These are phyloP conservation scores for Elmis aenea DNA, from an alignment of 2,888 invertebrate species.

Conservation along the genomic window DNA sequence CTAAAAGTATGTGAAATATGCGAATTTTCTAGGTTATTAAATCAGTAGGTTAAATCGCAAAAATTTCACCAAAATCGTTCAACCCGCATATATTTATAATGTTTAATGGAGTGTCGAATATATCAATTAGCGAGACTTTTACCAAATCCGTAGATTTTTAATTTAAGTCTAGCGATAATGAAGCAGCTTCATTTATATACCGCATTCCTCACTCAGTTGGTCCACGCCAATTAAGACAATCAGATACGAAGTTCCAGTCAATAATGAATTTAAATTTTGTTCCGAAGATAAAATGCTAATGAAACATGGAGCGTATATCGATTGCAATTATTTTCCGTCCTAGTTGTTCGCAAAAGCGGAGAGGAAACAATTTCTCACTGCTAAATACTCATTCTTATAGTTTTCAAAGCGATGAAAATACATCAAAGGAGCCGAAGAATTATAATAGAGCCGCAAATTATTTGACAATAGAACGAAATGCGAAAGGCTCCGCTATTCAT, in stretches of 20 bases:
- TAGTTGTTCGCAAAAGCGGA: slow-evolving; percentile 1
- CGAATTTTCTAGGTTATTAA: too few species aligned
- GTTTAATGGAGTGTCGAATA: too few species aligned
- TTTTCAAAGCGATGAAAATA: slow-evolving; percentile 4
- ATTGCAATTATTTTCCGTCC: slow-evolving; percentile 6
- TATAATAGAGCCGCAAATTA: too few species aligned
- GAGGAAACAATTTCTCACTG: slow-evolving; percentile 5
- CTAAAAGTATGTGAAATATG: too few species aligned
- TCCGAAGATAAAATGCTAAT: slow-evolving; percentile 16
- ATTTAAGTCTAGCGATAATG: slow-evolving; percentile 7
- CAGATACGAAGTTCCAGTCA: slow-evolving; percentile 12
- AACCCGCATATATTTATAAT: too few species aligned
- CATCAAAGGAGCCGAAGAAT: slow-evolving; percentile 14
- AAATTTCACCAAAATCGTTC: too few species aligned
- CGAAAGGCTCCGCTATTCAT: too few species aligned
- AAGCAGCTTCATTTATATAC: slow-evolving; percentile 13
- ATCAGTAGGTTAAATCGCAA: too few species aligned
- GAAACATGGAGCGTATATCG: slow-evolving; percentile 4
- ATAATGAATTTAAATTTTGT: slow-evolving; percentile 16
- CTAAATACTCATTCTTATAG: slow-evolving; percentile 1
- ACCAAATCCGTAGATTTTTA: not conserved
- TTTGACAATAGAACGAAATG: too few species aligned
- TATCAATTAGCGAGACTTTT: too few species aligned
- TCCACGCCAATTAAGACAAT: slow-evolving; percentile 15
- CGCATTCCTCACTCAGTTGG: slow-evolving; percentile 9